These are phyloP conservation scores for Hemicordylus capensis DNA, from an alignment of 2,113 vertebrate genomes.

Conservation along the genomic window DNA sequence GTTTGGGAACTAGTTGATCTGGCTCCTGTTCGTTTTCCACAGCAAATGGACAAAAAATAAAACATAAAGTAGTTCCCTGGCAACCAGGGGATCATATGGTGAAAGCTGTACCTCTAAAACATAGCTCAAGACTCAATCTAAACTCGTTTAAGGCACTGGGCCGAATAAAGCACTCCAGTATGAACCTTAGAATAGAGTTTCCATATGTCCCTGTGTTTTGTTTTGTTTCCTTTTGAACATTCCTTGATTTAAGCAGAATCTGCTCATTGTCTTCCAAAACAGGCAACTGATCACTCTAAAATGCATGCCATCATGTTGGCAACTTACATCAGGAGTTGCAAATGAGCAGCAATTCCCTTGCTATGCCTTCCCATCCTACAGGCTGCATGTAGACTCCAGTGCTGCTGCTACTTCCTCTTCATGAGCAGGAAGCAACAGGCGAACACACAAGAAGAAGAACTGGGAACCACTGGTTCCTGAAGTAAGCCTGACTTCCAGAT, in stretches of 20 bases:
- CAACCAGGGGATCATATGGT: constrained; percentile 3
- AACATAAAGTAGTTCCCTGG: neutral
- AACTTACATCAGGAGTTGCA: neutral
- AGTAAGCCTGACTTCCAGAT: no score
- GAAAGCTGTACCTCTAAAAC: neutral
- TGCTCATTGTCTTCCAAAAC: neutral
- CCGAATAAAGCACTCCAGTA: constrained; percentile 30
- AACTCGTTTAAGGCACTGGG: constrained; percentile 30
- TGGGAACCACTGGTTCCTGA: no score
- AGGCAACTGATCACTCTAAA: neutral
- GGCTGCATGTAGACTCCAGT: no score
- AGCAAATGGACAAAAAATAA: constrained; percentile 4
- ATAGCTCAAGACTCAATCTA: neutral
- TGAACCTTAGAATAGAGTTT: constrained; percentile 24
- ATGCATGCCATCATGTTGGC: neutral
- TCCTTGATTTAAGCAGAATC: neutral
- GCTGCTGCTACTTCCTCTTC: neutral
- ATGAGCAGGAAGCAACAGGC: no score
- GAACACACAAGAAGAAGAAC: no score
- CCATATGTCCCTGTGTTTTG: constrained; percentile 39
- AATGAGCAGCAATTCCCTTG: no score
- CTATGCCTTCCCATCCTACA: neutral
- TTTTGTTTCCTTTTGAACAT: constrained; percentile 1
- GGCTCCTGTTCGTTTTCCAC: neutral
- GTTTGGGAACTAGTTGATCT: neutral